These are phyloP conservation scores for Eulemur coronatus DNA, from an alignment of 2,797 vertebrate species.

Conservation along the genomic window DNA sequence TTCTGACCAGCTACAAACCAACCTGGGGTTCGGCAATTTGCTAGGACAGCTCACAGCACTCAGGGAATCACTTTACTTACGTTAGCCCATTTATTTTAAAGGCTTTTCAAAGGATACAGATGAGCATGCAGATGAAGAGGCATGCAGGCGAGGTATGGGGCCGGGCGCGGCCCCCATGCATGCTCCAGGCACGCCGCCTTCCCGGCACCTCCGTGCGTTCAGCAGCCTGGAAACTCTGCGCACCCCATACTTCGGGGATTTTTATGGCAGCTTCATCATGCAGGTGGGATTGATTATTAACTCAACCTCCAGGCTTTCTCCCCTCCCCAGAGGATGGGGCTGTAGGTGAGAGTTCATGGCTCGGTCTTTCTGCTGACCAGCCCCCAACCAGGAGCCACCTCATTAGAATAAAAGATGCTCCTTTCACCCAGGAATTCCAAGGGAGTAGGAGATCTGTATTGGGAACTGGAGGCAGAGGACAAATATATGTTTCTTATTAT, in stretches of 20 bases:
- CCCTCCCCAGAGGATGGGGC: too few species aligned
- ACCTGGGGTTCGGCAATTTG: background rate
- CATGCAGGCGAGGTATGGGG: background rate
- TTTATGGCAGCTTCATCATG: background rate
- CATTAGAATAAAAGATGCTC: background rate
- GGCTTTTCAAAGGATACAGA: background rate
- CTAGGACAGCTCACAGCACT: background rate
- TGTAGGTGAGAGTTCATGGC: background rate
- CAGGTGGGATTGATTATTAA: too few species aligned
- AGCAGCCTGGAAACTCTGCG: background rate
- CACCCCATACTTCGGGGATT: background rate
- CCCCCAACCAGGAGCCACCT: background rate
- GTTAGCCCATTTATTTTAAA: background rate
- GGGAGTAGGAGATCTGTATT: too few species aligned
- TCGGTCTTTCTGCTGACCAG: background rate
- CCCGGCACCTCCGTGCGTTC: background rate
- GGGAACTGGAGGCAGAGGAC: background rate
- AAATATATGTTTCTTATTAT: fast-evolving
- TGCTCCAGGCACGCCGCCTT: background rate
- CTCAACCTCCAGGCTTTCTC: background rate
- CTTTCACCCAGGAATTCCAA: background rate
- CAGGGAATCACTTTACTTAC: background rate
- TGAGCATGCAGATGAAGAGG: too few species aligned
- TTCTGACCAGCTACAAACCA: background rate
- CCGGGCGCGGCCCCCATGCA: fast-evolving